Evolutionary conservation across 2,113 vertebrate genomes (phyloP).

Genomic region (Suncus etruscus): DNA sequence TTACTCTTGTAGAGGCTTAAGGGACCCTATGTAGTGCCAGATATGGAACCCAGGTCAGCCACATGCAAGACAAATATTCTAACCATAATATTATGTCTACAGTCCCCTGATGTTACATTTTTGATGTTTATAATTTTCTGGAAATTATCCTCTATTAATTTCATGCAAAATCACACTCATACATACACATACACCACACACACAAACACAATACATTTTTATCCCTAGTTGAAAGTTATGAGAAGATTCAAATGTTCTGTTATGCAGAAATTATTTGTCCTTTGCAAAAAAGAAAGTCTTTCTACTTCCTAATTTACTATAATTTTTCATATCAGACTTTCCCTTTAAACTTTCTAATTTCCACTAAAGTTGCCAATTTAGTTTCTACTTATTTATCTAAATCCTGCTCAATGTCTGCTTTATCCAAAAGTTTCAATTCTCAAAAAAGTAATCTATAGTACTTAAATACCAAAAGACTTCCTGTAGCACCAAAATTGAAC

Average conservation of each 20-base stretch:
- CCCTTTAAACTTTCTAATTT: not conserved
- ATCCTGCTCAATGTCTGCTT: not conserved
- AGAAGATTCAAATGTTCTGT: not conserved
- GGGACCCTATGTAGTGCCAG: too few relatives aligned
- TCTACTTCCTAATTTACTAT: not conserved
- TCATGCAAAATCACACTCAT: too few relatives aligned
- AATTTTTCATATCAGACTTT: not conserved
- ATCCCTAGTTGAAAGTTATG: too few relatives aligned
- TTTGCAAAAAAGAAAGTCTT: not conserved
- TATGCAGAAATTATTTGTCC: not conserved
- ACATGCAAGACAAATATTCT: too few relatives aligned
- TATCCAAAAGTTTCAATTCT: not conserved
- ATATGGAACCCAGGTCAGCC: too few relatives aligned
- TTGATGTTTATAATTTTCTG: not conserved
- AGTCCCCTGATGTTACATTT: not conserved
- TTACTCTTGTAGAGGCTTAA: too few relatives aligned
- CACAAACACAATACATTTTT: too few relatives aligned
- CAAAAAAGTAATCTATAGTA: not conserved
- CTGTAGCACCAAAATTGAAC: not conserved
- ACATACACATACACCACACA: not conserved
- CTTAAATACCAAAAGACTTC: not conserved
- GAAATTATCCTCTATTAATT: not conserved
- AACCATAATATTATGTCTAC: too few relatives aligned
- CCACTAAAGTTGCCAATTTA: not conserved
- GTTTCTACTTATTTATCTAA: not conserved